phyloP scores from a whole-genome alignment of 2,888 invertebrate species.

The Arctia plantaginis region DNA sequence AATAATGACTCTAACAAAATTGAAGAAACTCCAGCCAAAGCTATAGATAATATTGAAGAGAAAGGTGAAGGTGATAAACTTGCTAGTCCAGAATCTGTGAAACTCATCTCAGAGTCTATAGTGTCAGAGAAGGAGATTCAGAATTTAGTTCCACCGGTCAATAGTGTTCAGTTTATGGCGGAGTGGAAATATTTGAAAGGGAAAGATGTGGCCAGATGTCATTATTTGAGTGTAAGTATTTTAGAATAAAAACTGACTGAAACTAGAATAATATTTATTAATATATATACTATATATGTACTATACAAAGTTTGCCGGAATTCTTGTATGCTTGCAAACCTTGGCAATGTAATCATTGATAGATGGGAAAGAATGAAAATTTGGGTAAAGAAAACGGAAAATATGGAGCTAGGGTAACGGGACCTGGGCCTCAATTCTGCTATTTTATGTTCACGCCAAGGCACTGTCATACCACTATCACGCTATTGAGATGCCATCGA shows the following conservation, averaged over 20 bases:
- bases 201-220: conserved; percentile 79
- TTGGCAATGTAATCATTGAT: too few species aligned
- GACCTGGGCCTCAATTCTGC: too few species aligned
- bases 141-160: conserved; percentile 81
- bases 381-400: too few species aligned
- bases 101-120: conserved; percentile 58
- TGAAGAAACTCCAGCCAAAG: conserved; percentile 19
- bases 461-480: too few species aligned
- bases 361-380: too few species aligned
- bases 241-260: background rate
- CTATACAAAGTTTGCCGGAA: too few species aligned
- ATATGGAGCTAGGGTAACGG: too few species aligned
- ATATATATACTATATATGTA: too few species aligned
- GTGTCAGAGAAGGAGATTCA: conserved; percentile 56
- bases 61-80: conserved; percentile 42
- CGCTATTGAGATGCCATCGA: too few species aligned
- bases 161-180: conserved; percentile 88
- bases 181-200: conserved; percentile 87
- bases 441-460: too few species aligned
- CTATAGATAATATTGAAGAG: conserved; percentile 7
- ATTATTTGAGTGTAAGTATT: conserved; percentile 87
- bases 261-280: too few species aligned
- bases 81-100: conserved; percentile 63
- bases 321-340: too few species aligned
- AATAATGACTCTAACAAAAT: conserved; percentile 63